Evolutionary conservation across 2,113 vertebrate species (phyloP), one percentile per base, ranked within the genome.

Genomic region (Madoqua kirkii): DNA sequence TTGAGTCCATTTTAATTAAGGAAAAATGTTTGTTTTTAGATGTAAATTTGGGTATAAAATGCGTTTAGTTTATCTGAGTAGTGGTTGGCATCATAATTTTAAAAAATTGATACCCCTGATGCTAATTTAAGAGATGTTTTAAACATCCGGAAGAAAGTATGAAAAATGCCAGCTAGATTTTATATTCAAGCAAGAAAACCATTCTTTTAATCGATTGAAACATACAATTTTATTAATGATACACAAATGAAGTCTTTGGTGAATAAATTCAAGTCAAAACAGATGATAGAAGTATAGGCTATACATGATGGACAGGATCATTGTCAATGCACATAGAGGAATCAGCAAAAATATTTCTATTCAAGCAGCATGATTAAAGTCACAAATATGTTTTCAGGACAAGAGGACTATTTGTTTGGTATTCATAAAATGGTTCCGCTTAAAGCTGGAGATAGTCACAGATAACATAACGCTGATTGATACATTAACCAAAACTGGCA

Each of bases 181-280:
- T 84, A 74, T 94, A 92, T 87, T 91, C 33, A 97, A 94, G 64
- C 76, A 96, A 10, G 7, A 94, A 50, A 95, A 85, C 59, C 36
- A 36, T 55, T 87, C 94, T 95, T 95, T 62, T 95, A 87, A 40
- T 62, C 16, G 86, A 36, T 71, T 87, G 52, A 96, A 97, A 97
- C 90, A 96, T 67, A 97, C 74, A 91, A 93, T 60, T 98, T 98
- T 98, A 98, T 98, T 98, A 91, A 96, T 97, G 76, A 96, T 91
- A 97, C 60, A 97, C 93, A 95, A 92, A 96, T 95, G 85, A 97
- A 93, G 60, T 97, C 97, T 98, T 97, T 98, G 97, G 98, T 97
- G 97, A 92, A 92, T 96, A 98, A 96, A 96, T 97, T 98, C 92
- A 98, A 98, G 94, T 97, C 43, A 96, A 96, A 96, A 96, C 94